Conservation (phyloP, 2,888 invertebrate species). For the Baccha elongata region DNA sequence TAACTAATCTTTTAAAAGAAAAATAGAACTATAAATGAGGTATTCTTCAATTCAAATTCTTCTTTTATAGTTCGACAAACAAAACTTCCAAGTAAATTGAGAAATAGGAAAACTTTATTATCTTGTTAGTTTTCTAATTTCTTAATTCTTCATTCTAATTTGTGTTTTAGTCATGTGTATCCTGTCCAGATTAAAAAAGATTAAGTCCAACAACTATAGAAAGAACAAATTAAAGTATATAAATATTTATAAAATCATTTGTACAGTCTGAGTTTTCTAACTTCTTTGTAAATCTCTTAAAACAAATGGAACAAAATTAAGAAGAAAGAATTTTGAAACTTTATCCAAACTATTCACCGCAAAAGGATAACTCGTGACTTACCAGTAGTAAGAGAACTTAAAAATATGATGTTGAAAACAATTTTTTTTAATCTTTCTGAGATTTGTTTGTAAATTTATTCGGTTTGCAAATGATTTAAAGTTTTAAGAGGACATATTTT, state of each 20-base stretch:
- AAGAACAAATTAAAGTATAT: slow-evolving; percentile 20
- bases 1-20: background rate
- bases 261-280: background rate
- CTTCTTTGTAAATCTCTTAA: background rate
- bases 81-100: too few relatives aligned
- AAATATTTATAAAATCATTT: slow-evolving; percentile 54
- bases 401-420: too few relatives aligned
- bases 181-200: background rate
- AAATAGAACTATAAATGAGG: background rate
- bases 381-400: too few relatives aligned
- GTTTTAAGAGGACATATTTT: too few relatives aligned
- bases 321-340: slow-evolving; percentile 5
- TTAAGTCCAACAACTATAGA: too few relatives aligned
- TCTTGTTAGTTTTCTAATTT: background rate
- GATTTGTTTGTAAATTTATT: slow-evolving; percentile 22
- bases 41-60: too few relatives aligned
- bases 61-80: too few relatives aligned
- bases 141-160: background rate
- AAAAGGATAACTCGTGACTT: slow-evolving; percentile 14
- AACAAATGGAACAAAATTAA: slow-evolving; percentile 7
- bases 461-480: slow-evolving; percentile 5
- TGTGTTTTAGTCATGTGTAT: slow-evolving; percentile 16
- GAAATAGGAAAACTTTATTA: too few relatives aligned
- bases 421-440: too few relatives aligned
- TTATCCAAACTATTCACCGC: slow-evolving; percentile 18